Evolutionary conservation across 2,888 invertebrate genomes (phyloP).

Genomic region (Amaurobius ferox): DNA sequence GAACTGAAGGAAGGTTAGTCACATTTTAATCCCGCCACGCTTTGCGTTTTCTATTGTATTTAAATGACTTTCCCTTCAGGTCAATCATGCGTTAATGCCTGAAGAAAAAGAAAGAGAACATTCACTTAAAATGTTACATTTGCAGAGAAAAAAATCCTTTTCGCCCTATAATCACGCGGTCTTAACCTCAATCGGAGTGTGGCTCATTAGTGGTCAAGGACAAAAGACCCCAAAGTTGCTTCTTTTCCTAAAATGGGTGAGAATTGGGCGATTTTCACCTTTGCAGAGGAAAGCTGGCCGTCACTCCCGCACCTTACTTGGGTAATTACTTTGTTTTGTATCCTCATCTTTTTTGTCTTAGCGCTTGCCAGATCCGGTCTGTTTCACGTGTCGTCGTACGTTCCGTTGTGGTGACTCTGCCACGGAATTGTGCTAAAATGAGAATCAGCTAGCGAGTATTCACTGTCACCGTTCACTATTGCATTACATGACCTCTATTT

Average conservation of each 20-base stretch:
- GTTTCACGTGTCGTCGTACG: conserved; percentile 43
- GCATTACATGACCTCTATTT: conserved; percentile 16
- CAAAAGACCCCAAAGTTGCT: conserved; percentile 17
- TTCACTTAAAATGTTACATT: conserved; percentile 31
- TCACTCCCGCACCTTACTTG: conserved; percentile 23
- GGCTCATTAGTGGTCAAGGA: conserved; percentile 55
- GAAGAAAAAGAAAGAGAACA: conserved; percentile 23
- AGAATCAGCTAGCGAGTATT: not conserved
- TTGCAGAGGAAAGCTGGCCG: conserved; percentile 16
- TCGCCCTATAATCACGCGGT: conserved; percentile 29
- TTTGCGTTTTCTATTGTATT: conserved; percentile 41
- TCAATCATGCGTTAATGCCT: conserved; percentile 40
- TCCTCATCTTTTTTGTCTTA: conserved; percentile 1
- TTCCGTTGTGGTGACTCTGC: conserved; percentile 28
- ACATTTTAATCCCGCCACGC: conserved; percentile 31
- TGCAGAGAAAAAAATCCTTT: conserved; percentile 19
- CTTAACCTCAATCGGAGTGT: conserved; percentile 33
- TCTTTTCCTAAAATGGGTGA: not conserved
- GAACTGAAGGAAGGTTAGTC: conserved; percentile 29
- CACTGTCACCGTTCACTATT: not conserved
- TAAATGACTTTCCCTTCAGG: conserved; percentile 55
- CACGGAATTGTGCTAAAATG: conserved; percentile 35
- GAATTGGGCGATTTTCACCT: conserved; percentile 1
- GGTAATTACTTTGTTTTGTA: conserved; percentile 57
- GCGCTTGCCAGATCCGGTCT: conserved; percentile 46